These are phyloP conservation scores for Oreochromis tanganicae DNA, from an alignment of 2,113 vertebrate genomes.

Conservation along the genomic window DNA sequence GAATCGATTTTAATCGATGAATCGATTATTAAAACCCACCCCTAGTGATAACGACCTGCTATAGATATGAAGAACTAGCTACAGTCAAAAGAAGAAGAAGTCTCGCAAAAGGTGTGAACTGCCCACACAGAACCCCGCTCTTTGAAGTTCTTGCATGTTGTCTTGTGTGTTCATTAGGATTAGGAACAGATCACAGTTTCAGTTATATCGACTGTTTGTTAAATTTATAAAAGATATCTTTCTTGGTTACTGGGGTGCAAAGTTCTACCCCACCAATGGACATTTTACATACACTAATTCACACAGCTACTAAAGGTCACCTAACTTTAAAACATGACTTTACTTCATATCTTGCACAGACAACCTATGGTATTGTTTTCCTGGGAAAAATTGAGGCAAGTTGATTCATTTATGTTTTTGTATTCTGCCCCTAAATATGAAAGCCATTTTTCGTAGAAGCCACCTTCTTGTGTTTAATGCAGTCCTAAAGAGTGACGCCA, in stretches of 20 bases:
- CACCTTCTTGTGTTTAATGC: background rate
- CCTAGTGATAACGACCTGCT: background rate
- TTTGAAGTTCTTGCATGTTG: background rate
- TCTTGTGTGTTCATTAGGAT: background rate
- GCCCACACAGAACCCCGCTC: background rate
- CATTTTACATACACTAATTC: background rate
- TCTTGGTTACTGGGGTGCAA: background rate
- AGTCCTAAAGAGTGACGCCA: background rate
- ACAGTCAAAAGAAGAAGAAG: background rate
- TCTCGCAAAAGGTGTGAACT: background rate
- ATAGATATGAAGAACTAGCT: background rate
- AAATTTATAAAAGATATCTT: background rate
- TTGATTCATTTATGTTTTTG: background rate
- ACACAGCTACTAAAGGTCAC: background rate
- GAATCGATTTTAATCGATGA: too few species aligned
- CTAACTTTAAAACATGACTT: background rate
- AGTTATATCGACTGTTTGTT: background rate
- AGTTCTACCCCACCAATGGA: accelerated
- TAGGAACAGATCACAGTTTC: background rate
- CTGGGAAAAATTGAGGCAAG: background rate
- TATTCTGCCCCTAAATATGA: background rate
- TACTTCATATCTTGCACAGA: background rate
- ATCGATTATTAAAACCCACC: too few species aligned
- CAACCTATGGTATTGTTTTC: background rate
- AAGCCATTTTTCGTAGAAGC: background rate